Percentiles rank a stretch among this genome's conserved stretches.
Evolutionary conservation across 2,113 vertebrate genomes (phyloP).

Genomic region (Pionites leucogaster): DNA sequence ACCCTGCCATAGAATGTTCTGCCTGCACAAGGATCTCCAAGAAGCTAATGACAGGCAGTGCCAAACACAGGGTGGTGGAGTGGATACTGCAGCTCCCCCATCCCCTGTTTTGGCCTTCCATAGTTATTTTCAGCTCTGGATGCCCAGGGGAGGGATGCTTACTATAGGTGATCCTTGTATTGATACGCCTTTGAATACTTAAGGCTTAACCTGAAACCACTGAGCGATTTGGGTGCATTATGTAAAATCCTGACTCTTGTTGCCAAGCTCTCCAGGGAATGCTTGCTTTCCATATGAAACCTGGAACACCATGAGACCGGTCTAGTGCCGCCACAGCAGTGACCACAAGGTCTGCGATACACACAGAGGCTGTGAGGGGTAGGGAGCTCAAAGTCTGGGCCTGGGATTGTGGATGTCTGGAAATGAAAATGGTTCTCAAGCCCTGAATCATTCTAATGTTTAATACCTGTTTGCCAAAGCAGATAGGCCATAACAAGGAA

Average conservation of each 20-base stretch:
- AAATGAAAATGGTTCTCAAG: neutral
- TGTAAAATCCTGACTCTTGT: neutral
- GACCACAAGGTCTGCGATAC: neutral
- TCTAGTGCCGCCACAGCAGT: neutral
- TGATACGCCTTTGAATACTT: neutral
- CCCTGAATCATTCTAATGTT: neutral
- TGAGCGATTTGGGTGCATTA: neutral
- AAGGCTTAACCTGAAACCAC: neutral
- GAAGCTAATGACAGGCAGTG: fast-evolving
- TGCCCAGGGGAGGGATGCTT: neutral
- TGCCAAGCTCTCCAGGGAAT: neutral
- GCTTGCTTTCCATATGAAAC: neutral
- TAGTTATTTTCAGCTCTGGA: neutral
- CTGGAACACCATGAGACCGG: neutral
- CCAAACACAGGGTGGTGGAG: neutral
- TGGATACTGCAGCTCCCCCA: neutral
- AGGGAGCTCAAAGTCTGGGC: neutral
- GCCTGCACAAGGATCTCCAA: neutral
- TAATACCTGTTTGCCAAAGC: neutral
- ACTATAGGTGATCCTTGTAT: neutral
- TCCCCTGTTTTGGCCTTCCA: neutral
- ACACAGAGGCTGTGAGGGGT: neutral
- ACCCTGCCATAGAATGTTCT: no score
- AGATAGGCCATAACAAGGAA: neutral
- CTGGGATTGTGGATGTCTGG: neutral